phyloP scores from a whole-genome alignment of 2,888 invertebrate species.

The Euplexia lucipara region DNA sequence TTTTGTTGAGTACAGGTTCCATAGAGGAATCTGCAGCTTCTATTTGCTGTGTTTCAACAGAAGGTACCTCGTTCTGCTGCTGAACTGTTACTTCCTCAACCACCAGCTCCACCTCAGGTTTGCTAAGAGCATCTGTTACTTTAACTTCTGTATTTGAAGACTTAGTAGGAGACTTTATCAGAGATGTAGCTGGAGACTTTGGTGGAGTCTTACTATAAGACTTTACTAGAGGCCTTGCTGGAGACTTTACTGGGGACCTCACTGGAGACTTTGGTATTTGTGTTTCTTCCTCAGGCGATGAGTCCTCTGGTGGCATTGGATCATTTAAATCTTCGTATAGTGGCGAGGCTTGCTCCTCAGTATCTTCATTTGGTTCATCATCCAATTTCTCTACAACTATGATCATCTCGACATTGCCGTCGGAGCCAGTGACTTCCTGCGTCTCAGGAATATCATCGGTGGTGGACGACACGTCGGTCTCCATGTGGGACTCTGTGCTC shows the following conservation, averaged over 20 bases:
- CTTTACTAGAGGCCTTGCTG: constrained; percentile 10
- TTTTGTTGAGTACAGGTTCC: constrained; percentile 49
- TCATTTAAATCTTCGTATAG: constrained; percentile 28
- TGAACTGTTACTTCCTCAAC: constrained; percentile 34
- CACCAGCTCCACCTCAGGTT: constrained; percentile 55
- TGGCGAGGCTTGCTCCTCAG: constrained; percentile 37
- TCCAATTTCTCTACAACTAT: constrained; percentile 83
- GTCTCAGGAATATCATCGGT: constrained; percentile 79
- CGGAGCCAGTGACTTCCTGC: constrained; percentile 76
- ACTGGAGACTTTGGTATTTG: constrained; percentile 25
- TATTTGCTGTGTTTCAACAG: constrained; percentile 52
- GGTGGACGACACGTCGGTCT: constrained; percentile 85
- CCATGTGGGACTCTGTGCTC: constrained; percentile 82
- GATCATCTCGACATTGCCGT: constrained; percentile 80
- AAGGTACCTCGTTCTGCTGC: constrained; percentile 33
- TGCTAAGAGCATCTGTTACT: constrained; percentile 45
- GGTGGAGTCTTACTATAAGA: constrained; percentile 40
- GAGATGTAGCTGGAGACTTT: constrained; percentile 19
- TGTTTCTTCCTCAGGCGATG: constrained; percentile 22
- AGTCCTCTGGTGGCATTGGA: constrained; percentile 13
- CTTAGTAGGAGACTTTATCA: constrained; percentile 28
- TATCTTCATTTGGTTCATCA: constrained; percentile 65
- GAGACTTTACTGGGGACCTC: constrained; percentile 24
- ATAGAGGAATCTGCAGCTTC: constrained; percentile 70
- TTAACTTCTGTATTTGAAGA: constrained; percentile 53